Conservation (phyloP, 2,113 vertebrate species). For the Myiozetetes cayanensis region DNA sequence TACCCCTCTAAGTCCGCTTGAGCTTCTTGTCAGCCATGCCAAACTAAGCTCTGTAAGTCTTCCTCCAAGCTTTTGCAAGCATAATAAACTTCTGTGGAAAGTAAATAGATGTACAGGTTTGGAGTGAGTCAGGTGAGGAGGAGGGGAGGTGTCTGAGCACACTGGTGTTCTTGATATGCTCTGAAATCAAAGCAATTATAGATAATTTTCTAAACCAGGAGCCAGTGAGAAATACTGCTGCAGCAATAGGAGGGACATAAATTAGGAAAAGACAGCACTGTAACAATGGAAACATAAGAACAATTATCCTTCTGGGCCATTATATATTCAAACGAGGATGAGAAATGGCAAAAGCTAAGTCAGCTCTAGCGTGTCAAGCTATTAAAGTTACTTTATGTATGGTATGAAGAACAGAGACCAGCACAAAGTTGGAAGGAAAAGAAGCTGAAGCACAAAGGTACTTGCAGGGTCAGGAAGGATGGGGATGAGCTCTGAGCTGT, state of each 20-base stretch:
- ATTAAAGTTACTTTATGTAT: neutral
- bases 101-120: neutral
- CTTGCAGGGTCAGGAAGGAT: neutral
- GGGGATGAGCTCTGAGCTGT: neutral
- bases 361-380: neutral
- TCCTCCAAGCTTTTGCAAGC: neutral
- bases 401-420: neutral
- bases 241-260: neutral
- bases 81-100: neutral
- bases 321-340: neutral
- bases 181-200: neutral
- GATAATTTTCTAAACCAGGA: neutral
- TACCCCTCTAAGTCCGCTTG: neutral
- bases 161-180: neutral
- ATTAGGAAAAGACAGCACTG: neutral
- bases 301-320: neutral
- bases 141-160: neutral
- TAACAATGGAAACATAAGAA: neutral
- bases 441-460: neutral
- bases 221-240: neutral
- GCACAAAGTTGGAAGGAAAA: neutral
- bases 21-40: neutral
- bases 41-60: neutral
- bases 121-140: rapidly evolving
- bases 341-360: slow-evolving; percentile 5